Evolutionary conservation across 1,140 invertebrate species (phyloP), one percentile per base, ranked within the genome.

Genomic region (Drosophila varians): DNA sequence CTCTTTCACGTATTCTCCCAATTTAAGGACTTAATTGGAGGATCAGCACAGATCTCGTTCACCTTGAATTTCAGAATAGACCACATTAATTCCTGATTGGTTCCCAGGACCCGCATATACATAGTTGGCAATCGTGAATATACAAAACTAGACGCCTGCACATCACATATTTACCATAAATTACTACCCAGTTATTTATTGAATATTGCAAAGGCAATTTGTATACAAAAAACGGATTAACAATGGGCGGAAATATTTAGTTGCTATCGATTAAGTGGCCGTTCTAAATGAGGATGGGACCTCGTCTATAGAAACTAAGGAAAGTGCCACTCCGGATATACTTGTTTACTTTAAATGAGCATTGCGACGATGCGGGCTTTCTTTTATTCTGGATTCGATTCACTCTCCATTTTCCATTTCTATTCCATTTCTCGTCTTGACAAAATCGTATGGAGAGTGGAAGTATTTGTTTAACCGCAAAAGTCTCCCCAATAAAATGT

Each of bases 211-310:
- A 31, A 34, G 45, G 19, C 26, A 53, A 74, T 68, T 74, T 74
- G 57, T 72, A 60, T 66, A 11, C 34, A 26, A 61, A 51, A 71
- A 86, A 87, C 80, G 77, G 61, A 74, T 80, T 71, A 80, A 71
- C 65, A 74, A 82, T 82, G 65, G 72, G 57, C 70, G 82, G 82
- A 87, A 74, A 82, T 87, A 82, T 87, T 87, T 77, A 87, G 82
- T 87, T 87, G 72, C 62, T 58, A 64, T 74, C 78, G 62, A 77
- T 76, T 19, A 47, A 60, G 21, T 25, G 21, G 4, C 12, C 5
- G 71, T 31, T 56, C 43, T 45, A 26, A 60, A 60, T 40, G 36
- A 16, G 28, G 31, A 14, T 48, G 8, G 16, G 5, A 23, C 12
- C 7, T 9, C 11, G 12, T 11, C 12, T 23, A 26, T 14, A 7